Percentiles rank a stretch among this genome's conserved stretches.
These are phyloP conservation scores for Pantherophis vulpinus DNA, from an alignment of 2,797 vertebrate species.

Conservation along the genomic window DNA sequence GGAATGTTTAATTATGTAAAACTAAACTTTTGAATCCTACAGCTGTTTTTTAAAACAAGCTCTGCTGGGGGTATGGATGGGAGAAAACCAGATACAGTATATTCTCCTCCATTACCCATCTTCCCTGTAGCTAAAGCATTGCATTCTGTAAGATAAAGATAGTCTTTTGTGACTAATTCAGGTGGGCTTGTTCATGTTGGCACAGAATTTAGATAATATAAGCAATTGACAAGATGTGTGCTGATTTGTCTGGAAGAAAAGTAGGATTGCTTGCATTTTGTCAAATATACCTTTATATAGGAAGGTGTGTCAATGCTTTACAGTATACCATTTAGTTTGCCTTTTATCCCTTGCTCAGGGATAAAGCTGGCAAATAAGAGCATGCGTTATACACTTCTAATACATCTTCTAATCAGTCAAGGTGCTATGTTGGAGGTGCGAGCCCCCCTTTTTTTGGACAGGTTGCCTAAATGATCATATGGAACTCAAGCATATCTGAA, in stretches of 20 bases:
- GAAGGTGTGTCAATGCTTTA: constrained; percentile 53
- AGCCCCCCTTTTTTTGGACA: neutral
- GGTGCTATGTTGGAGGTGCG: neutral
- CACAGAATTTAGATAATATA: constrained; percentile 68
- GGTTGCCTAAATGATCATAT: constrained; percentile 47
- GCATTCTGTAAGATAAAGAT: constrained; percentile 57
- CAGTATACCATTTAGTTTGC: constrained; percentile 46
- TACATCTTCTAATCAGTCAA: constrained; percentile 35
- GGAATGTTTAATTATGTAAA: constrained; percentile 23
- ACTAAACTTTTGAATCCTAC: neutral
- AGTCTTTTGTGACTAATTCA: constrained; percentile 66
- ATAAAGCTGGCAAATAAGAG: constrained; percentile 48
- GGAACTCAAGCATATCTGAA: constrained; percentile 21
- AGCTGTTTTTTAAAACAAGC: constrained; percentile 40
- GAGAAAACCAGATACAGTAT: constrained; percentile 3
- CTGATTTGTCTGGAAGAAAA: constrained; percentile 63
- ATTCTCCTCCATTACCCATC: constrained; percentile 45
- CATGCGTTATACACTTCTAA: constrained; percentile 26
- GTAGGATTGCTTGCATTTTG: constrained; percentile 56
- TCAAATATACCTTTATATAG: constrained; percentile 56
- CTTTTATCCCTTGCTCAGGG: constrained; percentile 38
- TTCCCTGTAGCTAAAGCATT: constrained; percentile 42
- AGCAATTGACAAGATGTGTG: constrained; percentile 64
- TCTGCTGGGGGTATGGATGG: constrained; percentile 26
- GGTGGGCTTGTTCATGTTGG: constrained; percentile 60